These are phyloP conservation scores for Aegotheles bennettii DNA, from an alignment of 2,113 vertebrate species.

Conservation along the genomic window DNA sequence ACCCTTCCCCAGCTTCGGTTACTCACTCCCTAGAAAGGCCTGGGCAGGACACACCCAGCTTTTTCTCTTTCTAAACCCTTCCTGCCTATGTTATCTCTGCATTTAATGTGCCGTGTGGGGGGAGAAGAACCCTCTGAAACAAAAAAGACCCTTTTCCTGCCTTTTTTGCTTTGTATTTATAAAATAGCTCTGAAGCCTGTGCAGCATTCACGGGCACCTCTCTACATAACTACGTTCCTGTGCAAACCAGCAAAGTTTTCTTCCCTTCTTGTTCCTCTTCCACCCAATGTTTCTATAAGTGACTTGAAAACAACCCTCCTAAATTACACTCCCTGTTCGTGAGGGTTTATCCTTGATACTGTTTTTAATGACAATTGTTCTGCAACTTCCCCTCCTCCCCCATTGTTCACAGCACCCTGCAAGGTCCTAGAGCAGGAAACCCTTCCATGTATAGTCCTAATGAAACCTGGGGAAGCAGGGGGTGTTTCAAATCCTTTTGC, in stretches of 20 bases:
- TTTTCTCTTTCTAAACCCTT: neutral
- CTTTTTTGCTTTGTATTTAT: neutral
- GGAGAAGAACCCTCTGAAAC: neutral
- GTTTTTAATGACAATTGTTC: neutral
- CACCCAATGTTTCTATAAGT: neutral
- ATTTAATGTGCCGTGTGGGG: neutral
- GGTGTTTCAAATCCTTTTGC: neutral
- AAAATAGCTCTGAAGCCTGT: neutral
- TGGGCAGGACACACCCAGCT: slow-evolving; percentile 23
- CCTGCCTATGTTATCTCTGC: slow-evolving; percentile 29
- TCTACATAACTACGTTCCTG: accelerated
- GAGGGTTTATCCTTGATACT: neutral
- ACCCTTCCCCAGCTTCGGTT: neutral
- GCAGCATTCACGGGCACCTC: neutral
- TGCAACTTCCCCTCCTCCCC: neutral
- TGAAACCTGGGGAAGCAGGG: neutral
- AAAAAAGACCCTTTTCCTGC: neutral
- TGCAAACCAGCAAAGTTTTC: neutral
- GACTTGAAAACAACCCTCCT: neutral
- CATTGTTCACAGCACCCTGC: neutral
- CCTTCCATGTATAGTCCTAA: neutral
- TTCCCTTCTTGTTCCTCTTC: neutral
- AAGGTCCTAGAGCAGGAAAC: neutral
- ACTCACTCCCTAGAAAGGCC: neutral
- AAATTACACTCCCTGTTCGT: neutral